Evolutionary conservation across 2,113 vertebrate genomes (phyloP), one percentile per base, ranked within the genome.

Genomic region (Rissa tridactyla): DNA sequence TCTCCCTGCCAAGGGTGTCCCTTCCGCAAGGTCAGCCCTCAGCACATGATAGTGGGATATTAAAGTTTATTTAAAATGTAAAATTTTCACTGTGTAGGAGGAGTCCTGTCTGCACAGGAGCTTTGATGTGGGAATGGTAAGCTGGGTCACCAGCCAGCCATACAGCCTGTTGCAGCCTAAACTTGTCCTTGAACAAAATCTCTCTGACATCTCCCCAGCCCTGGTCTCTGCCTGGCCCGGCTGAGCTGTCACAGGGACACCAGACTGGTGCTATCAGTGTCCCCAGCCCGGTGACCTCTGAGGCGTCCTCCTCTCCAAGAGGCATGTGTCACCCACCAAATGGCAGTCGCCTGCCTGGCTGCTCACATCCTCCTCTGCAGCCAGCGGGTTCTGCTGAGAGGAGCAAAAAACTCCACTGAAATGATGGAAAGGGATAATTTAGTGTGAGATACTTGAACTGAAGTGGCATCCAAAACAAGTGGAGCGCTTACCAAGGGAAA

Each of bases 401-500:
- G 30, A 65, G 77, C 1, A 2, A 76, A 86, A 94, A 92, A 11
- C 19, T 16, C 78, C 3, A 5, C 57, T 2, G 1, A 65, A 94
- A 70, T 54, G 30, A 84, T 44, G 46, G 52, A 91, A 96, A 46
- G 30, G 51, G 54, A 62, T 90, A 82, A 95, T 95, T 86, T 87
- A 91, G 20, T 42, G 58, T 82, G 73, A 86, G 40, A 71, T 61
- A 19, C 58, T 97, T 90, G 62, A 76, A 91, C 58, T 69, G 66
- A 87, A 97, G 78, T 47, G 62, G 83, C 75, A 89, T 76, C 62
- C 84, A 87, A 87, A 94, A 85, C 61, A 89, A 93, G 90, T 4
- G 1, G 70, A 91, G 46, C 85, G 81, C 89, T 95, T 88, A 89
- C 78, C 49, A 89, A 79, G 78, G 62, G 46, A 92, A 93, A 83